Evolutionary conservation across 2,797 vertebrate species (phyloP), one percentile per base, ranked within the genome.

Genomic region (Eremophila alpestris): DNA sequence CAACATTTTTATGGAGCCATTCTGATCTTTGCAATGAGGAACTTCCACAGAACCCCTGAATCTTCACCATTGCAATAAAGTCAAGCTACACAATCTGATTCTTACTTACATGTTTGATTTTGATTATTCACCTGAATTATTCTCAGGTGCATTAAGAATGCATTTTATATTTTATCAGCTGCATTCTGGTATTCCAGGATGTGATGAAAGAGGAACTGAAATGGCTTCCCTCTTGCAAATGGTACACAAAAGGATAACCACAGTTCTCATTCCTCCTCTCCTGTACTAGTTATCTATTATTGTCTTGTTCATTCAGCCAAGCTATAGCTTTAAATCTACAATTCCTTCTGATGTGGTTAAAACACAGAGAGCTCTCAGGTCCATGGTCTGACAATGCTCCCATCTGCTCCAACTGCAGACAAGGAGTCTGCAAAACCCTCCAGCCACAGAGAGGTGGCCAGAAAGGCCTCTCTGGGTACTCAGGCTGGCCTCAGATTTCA

Each of bases 311-410:
- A 27, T 59, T 78, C n/a, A 75, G 40, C 34, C 48, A 54, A 38
- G 19, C 11, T 20, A 23, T 17, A 10, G 10, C 56, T 89, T 73
- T 18, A 60, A 56, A 38, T 41, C 69, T 41, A 30, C 48, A 48
- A 22, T 24, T 93, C 59, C 48, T 85, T 71, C 80, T 62, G 34
- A 41, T 1, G 2, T 3, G 13, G 41, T 38, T 29, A 75, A 60
- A 55, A n/a, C 36, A 65, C 0, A 64, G 62, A 17, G 24, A 24
- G 9, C 2, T 1, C 29, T 70, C 8, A 9, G 45, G 17, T 70
- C 83, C 48, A 1, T 2, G 19, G 40, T 8, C 17, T 48, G 36
- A 26, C 9, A 46, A 49, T 16, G 13, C 22, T 70, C 38, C 32
- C 30, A 43, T 18, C 19, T 29, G 29, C 24, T 56, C 38, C 36